Evolutionary conservation across 1,140 invertebrate genomes (phyloP).

Genomic region (Rhagoletis zephyria): DNA sequence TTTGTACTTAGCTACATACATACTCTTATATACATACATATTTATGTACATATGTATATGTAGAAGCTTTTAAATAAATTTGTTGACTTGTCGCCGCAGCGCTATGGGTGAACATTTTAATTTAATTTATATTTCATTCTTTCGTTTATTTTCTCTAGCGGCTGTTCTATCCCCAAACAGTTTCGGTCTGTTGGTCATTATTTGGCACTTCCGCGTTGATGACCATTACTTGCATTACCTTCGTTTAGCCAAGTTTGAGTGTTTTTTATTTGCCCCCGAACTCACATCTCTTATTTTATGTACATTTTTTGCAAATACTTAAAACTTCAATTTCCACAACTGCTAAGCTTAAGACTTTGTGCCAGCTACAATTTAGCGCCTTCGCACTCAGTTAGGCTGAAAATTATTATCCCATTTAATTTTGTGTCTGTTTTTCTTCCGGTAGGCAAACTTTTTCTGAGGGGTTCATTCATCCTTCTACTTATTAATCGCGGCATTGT

Average conservation of each 20-base stretch:
- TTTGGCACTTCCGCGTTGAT: constrained; percentile 36
- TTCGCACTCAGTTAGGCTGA: neutral
- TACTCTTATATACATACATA: neutral
- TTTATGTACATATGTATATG: neutral
- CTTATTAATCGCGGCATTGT: neutral
- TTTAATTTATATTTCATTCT: neutral
- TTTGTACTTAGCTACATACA: neutral
- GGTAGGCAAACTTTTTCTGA: constrained; percentile 28
- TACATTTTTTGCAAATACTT: neutral
- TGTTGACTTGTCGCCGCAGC: neutral
- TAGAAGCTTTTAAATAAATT: neutral
- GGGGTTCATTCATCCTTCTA: neutral
- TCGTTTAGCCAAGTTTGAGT: neutral
- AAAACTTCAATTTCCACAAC: too few species aligned
- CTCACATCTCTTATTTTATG: neutral
- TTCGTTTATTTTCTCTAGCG: neutral
- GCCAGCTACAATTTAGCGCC: neutral
- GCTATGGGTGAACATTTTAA: neutral
- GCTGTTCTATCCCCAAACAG: neutral
- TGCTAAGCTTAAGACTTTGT: neutral
- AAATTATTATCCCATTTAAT: neutral
- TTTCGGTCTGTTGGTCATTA: constrained; percentile 24
- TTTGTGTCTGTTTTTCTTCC: constrained; percentile 46
- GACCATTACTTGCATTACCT: constrained; percentile 20
- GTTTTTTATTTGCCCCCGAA: neutral